Conservation (phyloP, 2,797 vertebrate genomes). For the Distichodus sexfasciatus region DNA sequence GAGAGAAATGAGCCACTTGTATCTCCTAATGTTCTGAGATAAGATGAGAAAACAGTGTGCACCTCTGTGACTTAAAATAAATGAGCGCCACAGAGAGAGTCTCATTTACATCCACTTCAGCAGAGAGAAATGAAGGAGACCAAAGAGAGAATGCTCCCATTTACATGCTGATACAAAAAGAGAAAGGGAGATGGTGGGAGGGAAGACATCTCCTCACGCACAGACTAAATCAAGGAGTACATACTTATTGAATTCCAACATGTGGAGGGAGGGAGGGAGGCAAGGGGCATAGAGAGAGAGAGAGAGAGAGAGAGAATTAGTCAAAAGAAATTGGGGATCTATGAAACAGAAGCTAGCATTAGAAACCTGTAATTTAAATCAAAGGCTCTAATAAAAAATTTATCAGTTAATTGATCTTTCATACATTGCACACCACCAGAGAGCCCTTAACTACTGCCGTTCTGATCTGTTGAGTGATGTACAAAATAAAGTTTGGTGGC, state of each 20-base stretch:
- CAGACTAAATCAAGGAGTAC: conserved; percentile 40
- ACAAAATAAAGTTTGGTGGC: conserved; percentile 54
- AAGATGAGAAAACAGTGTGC: conserved; percentile 47
- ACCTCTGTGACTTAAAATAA: conserved; percentile 38
- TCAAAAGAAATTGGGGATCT: conserved; percentile 9
- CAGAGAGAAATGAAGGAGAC: conserved; percentile 37
- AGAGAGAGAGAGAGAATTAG: conserved; percentile 19
- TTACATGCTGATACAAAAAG: conserved; percentile 49
- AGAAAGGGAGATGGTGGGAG: conserved; percentile 13
- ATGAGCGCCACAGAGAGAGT: conserved; percentile 40
- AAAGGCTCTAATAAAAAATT: conserved; percentile 57
- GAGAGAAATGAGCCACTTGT: conserved; percentile 33
- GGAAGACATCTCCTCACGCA: conserved; percentile 30
- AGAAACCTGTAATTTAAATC: conserved; percentile 60
- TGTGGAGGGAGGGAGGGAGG: background rate
- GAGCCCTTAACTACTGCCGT: conserved; percentile 40
- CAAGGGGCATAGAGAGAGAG: background rate
- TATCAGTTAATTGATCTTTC: conserved; percentile 65
- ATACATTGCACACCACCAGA: conserved; percentile 52
- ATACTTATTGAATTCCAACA: conserved; percentile 36
- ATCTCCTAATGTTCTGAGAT: conserved; percentile 44
- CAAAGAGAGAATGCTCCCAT: conserved; percentile 33
- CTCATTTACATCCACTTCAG: conserved; percentile 50
- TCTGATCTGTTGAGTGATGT: conserved; percentile 43
- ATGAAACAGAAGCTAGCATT: conserved; percentile 38